A percentile compares a stretch with the other conserved stretches of the same genome.
Evolutionary conservation across 2,113 vertebrate species (phyloP).

Genomic region (Rhinopomastus cyanomelas): DNA sequence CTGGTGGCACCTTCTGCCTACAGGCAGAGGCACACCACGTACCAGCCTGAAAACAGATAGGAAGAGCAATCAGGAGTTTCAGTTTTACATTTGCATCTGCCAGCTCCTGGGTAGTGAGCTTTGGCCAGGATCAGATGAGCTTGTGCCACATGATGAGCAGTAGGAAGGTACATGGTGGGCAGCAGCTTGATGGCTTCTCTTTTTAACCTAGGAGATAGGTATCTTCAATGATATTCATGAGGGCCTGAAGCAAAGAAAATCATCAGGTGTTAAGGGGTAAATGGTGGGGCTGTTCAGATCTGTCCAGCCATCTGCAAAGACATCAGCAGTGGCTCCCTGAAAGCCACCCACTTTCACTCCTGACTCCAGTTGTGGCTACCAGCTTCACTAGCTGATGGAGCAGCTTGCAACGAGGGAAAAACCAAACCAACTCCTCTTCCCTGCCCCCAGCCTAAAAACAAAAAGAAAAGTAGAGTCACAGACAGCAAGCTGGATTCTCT

Average conservation of each 20-base stretch:
- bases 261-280: not conserved
- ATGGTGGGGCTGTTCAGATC: not conserved
- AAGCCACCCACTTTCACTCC: slow-evolving; percentile 19
- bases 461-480: not conserved
- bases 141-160: not conserved
- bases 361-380: not conserved
- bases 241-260: not conserved
- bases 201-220: not conserved
- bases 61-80: slow-evolving; percentile 5
- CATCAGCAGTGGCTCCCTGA: not conserved
- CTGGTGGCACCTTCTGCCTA: not conserved
- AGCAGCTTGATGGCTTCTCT: not conserved
- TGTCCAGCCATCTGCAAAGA: not conserved
- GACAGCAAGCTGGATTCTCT: not conserved
- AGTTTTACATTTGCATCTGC: not conserved
- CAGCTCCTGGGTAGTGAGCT: not conserved
- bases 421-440: not conserved
- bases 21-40: not conserved
- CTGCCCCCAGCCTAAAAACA: not conserved
- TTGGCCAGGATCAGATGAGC: not conserved
- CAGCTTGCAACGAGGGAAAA: not conserved
- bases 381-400: not conserved
- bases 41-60: not conserved
- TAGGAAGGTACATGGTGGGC: not conserved
- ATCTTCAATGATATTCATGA: not conserved